phyloP scores from a whole-genome alignment of 1,140 invertebrate species.

The Elymnias hypermnestra region DNA sequence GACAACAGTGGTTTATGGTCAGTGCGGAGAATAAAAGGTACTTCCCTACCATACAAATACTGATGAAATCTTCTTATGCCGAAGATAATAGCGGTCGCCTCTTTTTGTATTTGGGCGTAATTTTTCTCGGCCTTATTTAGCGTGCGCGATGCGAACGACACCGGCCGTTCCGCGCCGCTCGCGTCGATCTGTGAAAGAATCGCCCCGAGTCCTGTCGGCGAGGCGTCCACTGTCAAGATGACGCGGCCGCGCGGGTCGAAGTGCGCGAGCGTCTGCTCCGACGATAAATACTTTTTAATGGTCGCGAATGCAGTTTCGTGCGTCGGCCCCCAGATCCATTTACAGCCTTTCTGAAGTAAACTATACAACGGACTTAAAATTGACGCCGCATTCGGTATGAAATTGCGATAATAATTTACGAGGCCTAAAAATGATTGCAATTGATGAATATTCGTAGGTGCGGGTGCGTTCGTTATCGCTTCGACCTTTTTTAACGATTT shows the following conservation, averaged over 20 bases:
- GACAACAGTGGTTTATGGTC: slow-evolving; percentile 5
- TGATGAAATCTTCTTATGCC: slow-evolving; percentile 19
- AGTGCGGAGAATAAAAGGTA: slow-evolving; percentile 1
- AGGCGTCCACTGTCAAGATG: slow-evolving; percentile 37
- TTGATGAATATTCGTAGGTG: slow-evolving; percentile 17
- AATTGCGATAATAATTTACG: slow-evolving; percentile 41
- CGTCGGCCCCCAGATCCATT: slow-evolving; percentile 20
- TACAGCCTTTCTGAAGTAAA: slow-evolving; percentile 24
- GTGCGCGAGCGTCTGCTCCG: background rate
- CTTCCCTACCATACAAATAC: slow-evolving; percentile 3
- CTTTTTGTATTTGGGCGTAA: slow-evolving; percentile 24
- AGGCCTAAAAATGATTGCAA: slow-evolving; percentile 28
- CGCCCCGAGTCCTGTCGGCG: slow-evolving; percentile 30
- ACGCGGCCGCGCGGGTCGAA: slow-evolving; percentile 48
- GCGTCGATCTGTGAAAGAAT: slow-evolving; percentile 37
- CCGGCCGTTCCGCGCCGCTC: slow-evolving; percentile 12
- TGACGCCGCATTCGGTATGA: slow-evolving; percentile 49
- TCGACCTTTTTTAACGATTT: slow-evolving; percentile 21
- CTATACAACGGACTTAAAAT: slow-evolving; percentile 42
- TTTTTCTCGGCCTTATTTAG: slow-evolving; percentile 14
- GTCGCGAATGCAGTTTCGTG: slow-evolving; percentile 29
- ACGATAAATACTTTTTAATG: background rate
- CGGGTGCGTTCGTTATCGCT: slow-evolving; percentile 17
- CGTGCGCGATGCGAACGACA: slow-evolving; percentile 22
- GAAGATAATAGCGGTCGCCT: slow-evolving; percentile 25